Evolutionary conservation across 2,888 invertebrate species (phyloP).

Genomic region (Amblyteles armatorius): DNA sequence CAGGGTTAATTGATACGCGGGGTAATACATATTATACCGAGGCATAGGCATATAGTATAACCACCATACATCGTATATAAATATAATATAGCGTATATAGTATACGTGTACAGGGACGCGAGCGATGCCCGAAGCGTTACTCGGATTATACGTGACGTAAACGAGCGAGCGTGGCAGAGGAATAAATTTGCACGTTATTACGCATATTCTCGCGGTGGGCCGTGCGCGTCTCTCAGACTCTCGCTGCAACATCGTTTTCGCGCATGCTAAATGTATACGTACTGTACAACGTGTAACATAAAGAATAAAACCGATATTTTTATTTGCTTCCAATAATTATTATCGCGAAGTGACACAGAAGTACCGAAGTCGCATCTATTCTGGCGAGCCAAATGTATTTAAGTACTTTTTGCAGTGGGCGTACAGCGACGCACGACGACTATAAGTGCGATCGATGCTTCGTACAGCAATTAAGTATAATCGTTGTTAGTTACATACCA

Average conservation of each 20-base stretch:
- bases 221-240: conserved; percentile 46
- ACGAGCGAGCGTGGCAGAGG: conserved; percentile 70
- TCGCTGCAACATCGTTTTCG: conserved; percentile 34
- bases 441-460: conserved; percentile 40
- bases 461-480: conserved; percentile 50
- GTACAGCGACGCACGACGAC: neutral
- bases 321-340: conserved; percentile 27
- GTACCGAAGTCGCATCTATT: conserved; percentile 2
- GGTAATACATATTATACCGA: conserved; percentile 45
- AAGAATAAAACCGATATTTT: conserved; percentile 11
- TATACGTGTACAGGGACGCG: conserved; percentile 36
- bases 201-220: conserved; percentile 55
- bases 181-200: conserved; percentile 79
- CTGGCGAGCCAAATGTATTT: conserved; percentile 6
- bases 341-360: conserved; percentile 25
- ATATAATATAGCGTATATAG: conserved; percentile 38
- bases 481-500: conserved; percentile 38
- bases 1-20: conserved; percentile 66
- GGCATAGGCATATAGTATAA: neutral
- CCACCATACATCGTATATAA: conserved; percentile 37
- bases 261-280: conserved; percentile 46
- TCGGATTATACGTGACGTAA: conserved; percentile 69
- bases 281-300: conserved; percentile 22
- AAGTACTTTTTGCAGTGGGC: neutral
- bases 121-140: conserved; percentile 65